Conservation (phyloP, 2,888 invertebrate genomes). For the Formica aserva region DNA sequence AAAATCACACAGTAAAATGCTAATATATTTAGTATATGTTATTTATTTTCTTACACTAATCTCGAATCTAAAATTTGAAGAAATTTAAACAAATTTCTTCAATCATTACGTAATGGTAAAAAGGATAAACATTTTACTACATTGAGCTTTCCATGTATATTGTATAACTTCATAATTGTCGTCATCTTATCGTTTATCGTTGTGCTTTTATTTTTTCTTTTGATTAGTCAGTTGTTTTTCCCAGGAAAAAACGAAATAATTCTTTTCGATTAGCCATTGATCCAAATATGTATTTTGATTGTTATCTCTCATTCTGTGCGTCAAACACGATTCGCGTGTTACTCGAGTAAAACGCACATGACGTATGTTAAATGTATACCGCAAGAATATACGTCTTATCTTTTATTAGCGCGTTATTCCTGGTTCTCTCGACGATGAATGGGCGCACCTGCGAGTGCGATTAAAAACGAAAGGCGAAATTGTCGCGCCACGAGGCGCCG, state of each 20-base stretch:
- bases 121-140: neutral
- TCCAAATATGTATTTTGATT: neutral
- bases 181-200: neutral
- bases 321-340: neutral
- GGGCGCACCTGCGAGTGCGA: conserved; percentile 35
- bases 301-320: neutral
- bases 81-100: too few relatives aligned
- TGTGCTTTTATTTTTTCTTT: neutral
- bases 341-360: neutral
- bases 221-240: conserved; percentile 11
- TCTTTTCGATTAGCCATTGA: neutral
- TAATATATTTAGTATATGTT: too few relatives aligned
- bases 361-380: neutral
- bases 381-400: conserved; percentile 9
- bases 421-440: conserved; percentile 13
- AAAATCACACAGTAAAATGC: neutral
- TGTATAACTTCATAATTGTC: neutral
- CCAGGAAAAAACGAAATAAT: neutral
- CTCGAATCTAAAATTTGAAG: neutral
- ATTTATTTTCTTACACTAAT: neutral
- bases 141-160: neutral
- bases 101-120: neutral
- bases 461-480: conserved; percentile 31
- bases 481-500: conserved; percentile 27
- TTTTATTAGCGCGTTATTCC: conserved; percentile 30